Evolutionary conservation across 2,888 invertebrate species (phyloP).

Genomic region (Xanthorhoe spadicearia): DNA sequence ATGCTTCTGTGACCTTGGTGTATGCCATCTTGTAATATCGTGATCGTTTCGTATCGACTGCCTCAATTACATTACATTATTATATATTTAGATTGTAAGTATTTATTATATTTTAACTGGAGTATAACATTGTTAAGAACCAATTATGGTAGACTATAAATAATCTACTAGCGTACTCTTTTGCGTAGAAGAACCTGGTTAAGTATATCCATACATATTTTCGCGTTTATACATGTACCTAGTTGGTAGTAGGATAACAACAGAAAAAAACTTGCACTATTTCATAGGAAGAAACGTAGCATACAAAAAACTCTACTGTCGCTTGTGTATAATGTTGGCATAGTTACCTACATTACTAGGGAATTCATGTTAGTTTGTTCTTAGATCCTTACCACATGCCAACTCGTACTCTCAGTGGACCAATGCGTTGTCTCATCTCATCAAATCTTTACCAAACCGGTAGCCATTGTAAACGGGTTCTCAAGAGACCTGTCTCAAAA

Average conservation of each 20-base stretch:
- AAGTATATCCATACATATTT: too few relatives aligned
- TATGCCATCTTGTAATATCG: slow-evolving; percentile 48
- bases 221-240: too few relatives aligned
- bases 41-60: slow-evolving; percentile 47
- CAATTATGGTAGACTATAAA: too few relatives aligned
- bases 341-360: background rate
- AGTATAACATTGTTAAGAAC: background rate
- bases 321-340: background rate
- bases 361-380: background rate
- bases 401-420: slow-evolving; percentile 41
- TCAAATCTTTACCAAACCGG: slow-evolving; percentile 44
- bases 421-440: slow-evolving; percentile 43
- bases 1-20: slow-evolving; percentile 53
- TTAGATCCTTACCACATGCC: slow-evolving; percentile 35
- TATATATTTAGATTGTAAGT: slow-evolving; percentile 29
- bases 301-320: background rate
- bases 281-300: background rate
- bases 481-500: slow-evolving; percentile 41
- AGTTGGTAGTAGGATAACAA: too few relatives aligned
- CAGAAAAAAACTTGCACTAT: too few relatives aligned
- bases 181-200: too few relatives aligned
- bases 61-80: slow-evolving; percentile 41
- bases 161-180: too few relatives aligned
- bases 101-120: background rate
- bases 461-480: slow-evolving; percentile 46